Evolutionary conservation across 1,140 invertebrate genomes (phyloP), one percentile per base, ranked within the genome.

Genomic region (Spodoptera litura): DNA sequence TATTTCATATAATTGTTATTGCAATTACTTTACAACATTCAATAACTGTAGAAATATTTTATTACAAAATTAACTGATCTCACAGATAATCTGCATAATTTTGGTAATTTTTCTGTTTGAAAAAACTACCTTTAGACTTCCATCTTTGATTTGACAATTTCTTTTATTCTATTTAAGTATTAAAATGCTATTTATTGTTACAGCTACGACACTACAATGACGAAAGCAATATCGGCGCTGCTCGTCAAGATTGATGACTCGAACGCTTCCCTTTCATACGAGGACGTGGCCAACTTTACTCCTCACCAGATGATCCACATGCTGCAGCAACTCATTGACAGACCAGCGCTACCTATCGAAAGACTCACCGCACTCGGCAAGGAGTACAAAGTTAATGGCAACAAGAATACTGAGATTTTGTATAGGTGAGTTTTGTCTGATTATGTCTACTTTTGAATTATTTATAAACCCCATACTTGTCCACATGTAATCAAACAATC

Each of bases 331-430:
- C 91, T 99, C 2, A 94, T 97, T 0, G 95, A 97, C 56, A 84
- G 95, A 78, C 82, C 95, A 9, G 87, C 95, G 4, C 86, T 96
- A 5, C 86, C 96, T 0, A 62, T 96, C 2, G 87, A 94, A 9
- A 97, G 97, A 89, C 89, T 98, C 0, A 86, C 96, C 73, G 86
- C 88, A 4, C 94, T 99, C 84, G 96, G 97, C 55, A 88, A 95
- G 9, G 86, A 95, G 0, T 99, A 99, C 89, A 94, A 96, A 31
- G 94, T 99, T 49, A 95, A 96, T 79, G 86, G 85, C 1, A 95
- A 95, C 10, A 96, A 96, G 79, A 99, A 99, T 92, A 95, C 96
- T 4, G 98, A 99, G 95, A 97, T 99, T 71, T 96, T 96, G 75
- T 99, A 95, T 89, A 96, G 97, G 70, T 98, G 97, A 13, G 59